Evolutionary conservation across 2,113 vertebrate species (phyloP).

Genomic region (Pseudonaja textilis): DNA sequence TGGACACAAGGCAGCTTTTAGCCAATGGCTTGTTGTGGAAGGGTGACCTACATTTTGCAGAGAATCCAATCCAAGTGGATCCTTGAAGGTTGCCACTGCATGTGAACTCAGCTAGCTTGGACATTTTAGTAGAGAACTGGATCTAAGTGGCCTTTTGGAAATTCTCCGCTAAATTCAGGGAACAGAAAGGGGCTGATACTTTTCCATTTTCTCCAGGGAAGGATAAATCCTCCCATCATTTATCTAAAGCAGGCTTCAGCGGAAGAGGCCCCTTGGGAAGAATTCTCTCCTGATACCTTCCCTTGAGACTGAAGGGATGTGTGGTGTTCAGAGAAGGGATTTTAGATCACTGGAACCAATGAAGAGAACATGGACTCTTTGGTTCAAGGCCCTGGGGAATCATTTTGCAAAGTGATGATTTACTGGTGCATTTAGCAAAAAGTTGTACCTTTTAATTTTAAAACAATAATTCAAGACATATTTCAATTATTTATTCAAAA

Average conservation of each 20-base stretch:
- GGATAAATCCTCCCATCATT: not conserved
- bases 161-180: not conserved
- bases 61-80: not conserved
- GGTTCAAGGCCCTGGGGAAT: not conserved
- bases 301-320: not conserved
- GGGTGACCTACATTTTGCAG: slow-evolving; percentile 17
- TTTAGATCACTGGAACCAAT: not conserved
- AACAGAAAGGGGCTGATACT: not conserved
- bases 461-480: not conserved
- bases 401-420: not conserved
- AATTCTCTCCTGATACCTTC: not conserved
- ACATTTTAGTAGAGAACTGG: not conserved
- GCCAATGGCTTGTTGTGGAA: slow-evolving; percentile 39
- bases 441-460: not conserved
- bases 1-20: no score
- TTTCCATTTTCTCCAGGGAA: not conserved
- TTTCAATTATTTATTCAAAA: not conserved
- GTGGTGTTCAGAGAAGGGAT: not conserved
- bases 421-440: not conserved
- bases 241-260: not conserved
- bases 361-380: not conserved
- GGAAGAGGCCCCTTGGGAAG: not conserved
- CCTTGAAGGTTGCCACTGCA: not conserved
- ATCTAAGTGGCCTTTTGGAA: not conserved
- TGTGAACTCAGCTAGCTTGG: not conserved